phyloP scores from a whole-genome alignment of 2,113 vertebrate species.

The Reinhardtius hippoglossoides region DNA sequence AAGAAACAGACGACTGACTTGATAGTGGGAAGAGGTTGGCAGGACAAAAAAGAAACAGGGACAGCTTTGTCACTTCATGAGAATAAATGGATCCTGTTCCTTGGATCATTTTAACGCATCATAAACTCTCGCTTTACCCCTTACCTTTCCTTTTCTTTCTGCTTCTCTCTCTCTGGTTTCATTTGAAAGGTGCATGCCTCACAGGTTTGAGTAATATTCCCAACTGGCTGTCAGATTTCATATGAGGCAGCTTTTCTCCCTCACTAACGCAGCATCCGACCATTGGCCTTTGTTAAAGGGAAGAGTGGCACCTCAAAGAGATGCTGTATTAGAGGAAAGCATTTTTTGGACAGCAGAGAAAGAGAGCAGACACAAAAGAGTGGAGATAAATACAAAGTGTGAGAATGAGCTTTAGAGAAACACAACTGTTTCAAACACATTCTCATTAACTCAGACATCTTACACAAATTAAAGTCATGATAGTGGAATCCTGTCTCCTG shows the following conservation, averaged over 20 bases:
- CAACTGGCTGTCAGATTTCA: slow-evolving; percentile 59
- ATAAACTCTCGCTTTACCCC: slow-evolving; percentile 52
- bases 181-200: slow-evolving; percentile 63
- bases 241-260: slow-evolving; percentile 26
- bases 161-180: slow-evolving; percentile 33
- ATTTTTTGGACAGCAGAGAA: slow-evolving; percentile 22
- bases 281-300: slow-evolving; percentile 34
- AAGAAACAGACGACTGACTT: slow-evolving; percentile 11
- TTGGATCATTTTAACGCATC: slow-evolving; percentile 60
- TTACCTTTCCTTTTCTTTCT: slow-evolving; percentile 20
- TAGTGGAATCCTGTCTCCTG: too few species aligned
- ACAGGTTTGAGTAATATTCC: slow-evolving; percentile 65
- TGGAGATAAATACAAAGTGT: slow-evolving; percentile 7
- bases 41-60: slow-evolving; percentile 4
- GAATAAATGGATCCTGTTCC: slow-evolving; percentile 57
- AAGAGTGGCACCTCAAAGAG: slow-evolving; percentile 57
- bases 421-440: background rate
- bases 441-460: background rate
- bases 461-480: too few species aligned
- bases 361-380: slow-evolving; percentile 13
- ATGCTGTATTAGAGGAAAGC: slow-evolving; percentile 40
- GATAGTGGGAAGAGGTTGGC: slow-evolving; percentile 14
- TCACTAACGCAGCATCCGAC: slow-evolving; percentile 20
- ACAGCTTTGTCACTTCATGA: slow-evolving; percentile 31
- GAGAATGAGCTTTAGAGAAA: slow-evolving; percentile 2